Conservation (phyloP, 2,797 vertebrate species). For the Oceanodroma leucorhoa region DNA sequence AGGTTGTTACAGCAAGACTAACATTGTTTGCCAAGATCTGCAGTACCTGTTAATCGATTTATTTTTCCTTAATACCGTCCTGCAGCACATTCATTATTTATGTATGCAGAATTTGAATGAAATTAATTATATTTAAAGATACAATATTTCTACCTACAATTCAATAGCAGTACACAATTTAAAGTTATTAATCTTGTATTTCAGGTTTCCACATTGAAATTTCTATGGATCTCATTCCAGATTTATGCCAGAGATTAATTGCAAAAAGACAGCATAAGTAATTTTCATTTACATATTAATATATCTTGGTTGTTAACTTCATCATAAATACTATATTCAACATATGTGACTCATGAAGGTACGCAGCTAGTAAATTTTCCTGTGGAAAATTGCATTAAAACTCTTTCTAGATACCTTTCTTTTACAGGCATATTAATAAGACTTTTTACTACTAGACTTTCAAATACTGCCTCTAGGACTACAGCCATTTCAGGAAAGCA, state of each 20-base stretch:
- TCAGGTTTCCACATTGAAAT: slow-evolving; percentile 27
- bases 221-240: neutral
- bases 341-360: slow-evolving; percentile 61
- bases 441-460: slow-evolving; percentile 9
- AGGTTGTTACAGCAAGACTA: neutral
- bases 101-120: slow-evolving; percentile 13
- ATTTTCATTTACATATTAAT: slow-evolving; percentile 64
- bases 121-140: slow-evolving; percentile 56
- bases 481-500: slow-evolving; percentile 23
- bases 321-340: slow-evolving; percentile 63
- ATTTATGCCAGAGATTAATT: slow-evolving; percentile 55
- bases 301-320: slow-evolving; percentile 42
- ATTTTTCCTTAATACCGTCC: slow-evolving; percentile 8
- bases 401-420: slow-evolving; percentile 22
- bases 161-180: slow-evolving; percentile 29
- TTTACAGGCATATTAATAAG: slow-evolving; percentile 16
- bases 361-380: slow-evolving; percentile 63
- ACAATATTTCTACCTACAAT: slow-evolving; percentile 44
- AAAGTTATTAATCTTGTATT: slow-evolving; percentile 50
- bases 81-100: neutral
- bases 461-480: neutral
- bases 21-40: neutral
- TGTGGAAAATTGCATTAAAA: slow-evolving; percentile 49
- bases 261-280: slow-evolving; percentile 46
- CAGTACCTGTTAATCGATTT: neutral